Conservation (phyloP, 2,113 vertebrate species). For the Halcyon malimbica region DNA sequence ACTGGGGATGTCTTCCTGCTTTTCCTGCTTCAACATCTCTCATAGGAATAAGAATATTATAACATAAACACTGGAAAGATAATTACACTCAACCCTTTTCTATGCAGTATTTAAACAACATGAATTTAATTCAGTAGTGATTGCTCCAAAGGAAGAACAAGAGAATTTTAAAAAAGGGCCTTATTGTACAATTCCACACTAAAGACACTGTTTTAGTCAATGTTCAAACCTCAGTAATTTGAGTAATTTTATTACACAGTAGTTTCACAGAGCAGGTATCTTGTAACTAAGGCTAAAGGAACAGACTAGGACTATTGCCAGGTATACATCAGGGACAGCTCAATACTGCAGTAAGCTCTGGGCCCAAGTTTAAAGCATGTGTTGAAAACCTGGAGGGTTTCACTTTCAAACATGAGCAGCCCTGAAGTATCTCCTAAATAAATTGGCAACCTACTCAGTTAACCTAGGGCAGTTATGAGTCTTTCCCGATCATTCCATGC, state of each 20-base stretch:
- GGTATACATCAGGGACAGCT: not conserved
- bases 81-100: not conserved
- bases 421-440: not conserved
- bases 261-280: not conserved
- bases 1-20: not conserved
- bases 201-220: not conserved
- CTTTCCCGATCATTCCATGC: not conserved
- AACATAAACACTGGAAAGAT: not conserved
- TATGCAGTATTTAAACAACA: not conserved
- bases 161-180: not conserved
- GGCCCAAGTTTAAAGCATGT: not conserved
- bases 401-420: not conserved
- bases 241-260: not conserved
- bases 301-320: not conserved
- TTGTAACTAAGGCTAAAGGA: not conserved
- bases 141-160: not conserved
- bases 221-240: not conserved
- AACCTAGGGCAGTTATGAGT: not conserved
- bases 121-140: not conserved
- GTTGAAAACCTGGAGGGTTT: not conserved
- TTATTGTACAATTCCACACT: not conserved
- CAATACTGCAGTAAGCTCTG: not conserved
- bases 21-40: not conserved
- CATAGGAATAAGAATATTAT: not conserved
- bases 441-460: not conserved